Evolutionary conservation across 37 sponge, comb jelly and placozoan genomes (phyloP).

Genomic region (Agelas oroides): DNA sequence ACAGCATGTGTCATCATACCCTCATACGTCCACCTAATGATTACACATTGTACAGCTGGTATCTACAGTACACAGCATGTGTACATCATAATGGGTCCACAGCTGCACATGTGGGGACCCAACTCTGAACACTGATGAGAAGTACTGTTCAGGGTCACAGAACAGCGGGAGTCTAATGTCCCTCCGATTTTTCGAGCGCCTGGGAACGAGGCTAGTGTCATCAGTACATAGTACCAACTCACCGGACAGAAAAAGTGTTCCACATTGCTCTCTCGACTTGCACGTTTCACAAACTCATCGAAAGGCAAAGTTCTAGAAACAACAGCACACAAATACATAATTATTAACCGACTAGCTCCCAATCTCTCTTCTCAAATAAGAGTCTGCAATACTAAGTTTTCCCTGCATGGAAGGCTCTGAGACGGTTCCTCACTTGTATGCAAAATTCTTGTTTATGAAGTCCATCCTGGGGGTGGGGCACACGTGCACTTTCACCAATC

Average conservation of each 20-base stretch:
- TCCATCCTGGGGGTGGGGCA: slow-evolving; percentile 74
- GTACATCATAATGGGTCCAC: slow-evolving; percentile 99
- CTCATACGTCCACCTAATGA: too few relatives aligned
- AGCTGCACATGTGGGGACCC: slow-evolving; percentile 83
- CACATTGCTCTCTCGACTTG: slow-evolving; percentile 2
- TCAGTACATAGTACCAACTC: too few relatives aligned
- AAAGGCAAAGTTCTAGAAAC: slow-evolving; percentile 82
- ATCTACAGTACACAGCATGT: too few relatives aligned
- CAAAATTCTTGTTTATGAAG: slow-evolving; percentile 86
- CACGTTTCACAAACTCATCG: slow-evolving; percentile 72
- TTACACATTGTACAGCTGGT: too few relatives aligned
- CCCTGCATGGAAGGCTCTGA: too few relatives aligned
- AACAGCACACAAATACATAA: background rate
- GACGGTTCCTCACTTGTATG: slow-evolving; percentile 64
- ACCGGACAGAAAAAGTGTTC: slow-evolving; percentile 72
- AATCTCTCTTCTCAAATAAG: too few relatives aligned
- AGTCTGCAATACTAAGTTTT: too few relatives aligned
- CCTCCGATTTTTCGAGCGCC: too few relatives aligned
- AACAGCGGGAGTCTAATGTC: slow-evolving; percentile 80
- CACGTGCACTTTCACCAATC: slow-evolving; percentile 82
- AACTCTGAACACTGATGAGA: slow-evolving; percentile 90
- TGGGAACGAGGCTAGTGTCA: too few relatives aligned
- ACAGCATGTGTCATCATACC: too few relatives aligned
- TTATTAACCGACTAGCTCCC: too few relatives aligned
- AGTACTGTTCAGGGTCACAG: slow-evolving; percentile 59